A percentile compares a stretch with the other conserved stretches of the same genome.
Conservation (phyloP, 2,113 vertebrate species). For the Pelodiscus sinensis region DNA sequence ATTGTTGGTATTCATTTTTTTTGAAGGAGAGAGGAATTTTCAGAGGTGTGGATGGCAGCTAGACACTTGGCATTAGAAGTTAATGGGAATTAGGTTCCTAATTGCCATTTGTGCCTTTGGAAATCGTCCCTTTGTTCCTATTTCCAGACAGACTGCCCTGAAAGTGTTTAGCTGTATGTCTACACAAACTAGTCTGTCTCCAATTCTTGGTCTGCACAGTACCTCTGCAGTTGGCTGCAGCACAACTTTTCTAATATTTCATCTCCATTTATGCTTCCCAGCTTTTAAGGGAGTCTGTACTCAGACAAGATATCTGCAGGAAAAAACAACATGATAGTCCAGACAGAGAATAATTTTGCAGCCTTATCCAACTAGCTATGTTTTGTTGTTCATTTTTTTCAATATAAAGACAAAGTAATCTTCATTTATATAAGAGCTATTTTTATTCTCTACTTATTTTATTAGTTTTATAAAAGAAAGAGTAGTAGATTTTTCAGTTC, state of each 20-base stretch:
- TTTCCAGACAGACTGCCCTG: slow-evolving; percentile 50
- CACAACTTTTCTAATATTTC: slow-evolving; percentile 69
- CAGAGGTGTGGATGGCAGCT: background rate
- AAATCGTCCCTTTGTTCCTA: slow-evolving; percentile 44
- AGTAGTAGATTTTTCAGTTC: background rate
- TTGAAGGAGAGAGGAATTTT: background rate
- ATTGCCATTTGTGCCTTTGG: slow-evolving; percentile 39
- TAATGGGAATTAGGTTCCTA: background rate
- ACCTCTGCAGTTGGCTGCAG: slow-evolving; percentile 63
- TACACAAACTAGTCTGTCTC: slow-evolving; percentile 63
- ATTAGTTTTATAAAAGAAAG: slow-evolving; percentile 14
- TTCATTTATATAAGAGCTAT: background rate
- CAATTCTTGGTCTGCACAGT: slow-evolving; percentile 58
- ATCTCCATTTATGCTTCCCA: background rate
- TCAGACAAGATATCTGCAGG: slow-evolving; percentile 36
- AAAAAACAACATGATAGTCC: background rate
- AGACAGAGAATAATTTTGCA: background rate
- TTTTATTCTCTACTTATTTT: slow-evolving; percentile 24
- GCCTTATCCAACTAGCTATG: slow-evolving; percentile 27
- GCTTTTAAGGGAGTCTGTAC: slow-evolving; percentile 40
- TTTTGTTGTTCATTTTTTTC: background rate
- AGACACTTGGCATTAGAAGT: background rate
- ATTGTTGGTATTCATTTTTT: background rate
- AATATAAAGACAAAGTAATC: slow-evolving; percentile 13
- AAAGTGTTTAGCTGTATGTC: slow-evolving; percentile 68